Evolutionary conservation across 2,797 vertebrate species (phyloP).

Genomic region (Catamblyrhynchus diadema): DNA sequence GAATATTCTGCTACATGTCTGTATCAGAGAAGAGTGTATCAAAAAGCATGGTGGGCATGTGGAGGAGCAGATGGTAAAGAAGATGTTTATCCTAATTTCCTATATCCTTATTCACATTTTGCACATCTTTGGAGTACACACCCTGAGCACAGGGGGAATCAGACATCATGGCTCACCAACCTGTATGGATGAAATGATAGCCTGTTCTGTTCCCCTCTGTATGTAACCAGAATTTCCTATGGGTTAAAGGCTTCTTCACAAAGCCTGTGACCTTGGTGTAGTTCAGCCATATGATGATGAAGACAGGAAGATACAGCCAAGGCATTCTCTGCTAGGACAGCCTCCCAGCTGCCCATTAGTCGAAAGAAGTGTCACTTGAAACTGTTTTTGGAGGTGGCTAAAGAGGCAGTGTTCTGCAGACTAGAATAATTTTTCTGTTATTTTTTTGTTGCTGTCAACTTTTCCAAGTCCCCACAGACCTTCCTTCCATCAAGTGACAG

Average conservation of each 20-base stretch:
- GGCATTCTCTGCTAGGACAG: neutral
- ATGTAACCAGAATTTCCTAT: neutral
- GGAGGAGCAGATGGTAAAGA: neutral
- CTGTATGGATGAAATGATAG: neutral
- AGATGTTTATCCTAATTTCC: neutral
- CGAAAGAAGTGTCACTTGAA: neutral
- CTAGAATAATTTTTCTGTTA: neutral
- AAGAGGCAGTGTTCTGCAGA: neutral
- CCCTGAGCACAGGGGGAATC: neutral
- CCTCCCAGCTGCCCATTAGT: neutral
- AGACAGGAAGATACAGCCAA: neutral
- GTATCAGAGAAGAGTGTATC: neutral
- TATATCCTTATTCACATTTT: neutral
- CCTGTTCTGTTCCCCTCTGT: neutral
- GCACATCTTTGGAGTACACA: neutral
- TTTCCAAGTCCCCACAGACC: neutral
- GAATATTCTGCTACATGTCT: neutral
- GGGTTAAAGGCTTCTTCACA: neutral
- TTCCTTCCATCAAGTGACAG: neutral
- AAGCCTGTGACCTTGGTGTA: neutral
- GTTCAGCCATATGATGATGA: neutral
- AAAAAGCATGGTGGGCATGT: neutral
- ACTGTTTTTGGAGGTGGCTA: neutral
- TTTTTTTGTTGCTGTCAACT: neutral
- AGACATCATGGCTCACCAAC: neutral